phyloP scores from a whole-genome alignment of 2,888 invertebrate species.

The Volucella zonaria region DNA sequence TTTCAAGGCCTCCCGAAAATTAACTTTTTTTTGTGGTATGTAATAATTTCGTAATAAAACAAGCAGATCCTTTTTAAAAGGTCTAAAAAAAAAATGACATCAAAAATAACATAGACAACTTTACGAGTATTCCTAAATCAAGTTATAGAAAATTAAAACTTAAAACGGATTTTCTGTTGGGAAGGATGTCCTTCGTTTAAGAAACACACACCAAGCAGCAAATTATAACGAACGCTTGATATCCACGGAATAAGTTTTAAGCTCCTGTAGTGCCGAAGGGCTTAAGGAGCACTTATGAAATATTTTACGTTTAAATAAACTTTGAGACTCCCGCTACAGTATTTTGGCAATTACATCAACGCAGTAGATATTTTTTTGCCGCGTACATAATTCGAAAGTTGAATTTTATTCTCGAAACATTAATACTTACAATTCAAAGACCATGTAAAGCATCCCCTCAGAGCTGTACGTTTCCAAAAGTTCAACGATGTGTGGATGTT shows the following conservation, averaged over 20 bases:
- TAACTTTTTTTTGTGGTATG: no score
- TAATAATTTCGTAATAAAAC: no score
- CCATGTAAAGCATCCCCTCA: conserved; percentile 99
- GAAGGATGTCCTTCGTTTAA: conserved; percentile 35
- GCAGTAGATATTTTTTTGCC: conserved; percentile 31
- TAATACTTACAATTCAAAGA: conserved; percentile 97
- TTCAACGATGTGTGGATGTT: conserved; percentile 99
- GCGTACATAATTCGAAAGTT: conserved; percentile 35
- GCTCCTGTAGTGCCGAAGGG: conserved; percentile 2
- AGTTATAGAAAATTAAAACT: conserved; percentile 36
- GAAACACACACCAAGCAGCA: conserved; percentile 14
- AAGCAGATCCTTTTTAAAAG: no score
- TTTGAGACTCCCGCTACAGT: neutral
- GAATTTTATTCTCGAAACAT: conserved; percentile 26
- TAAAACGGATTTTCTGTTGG: conserved; percentile 55
- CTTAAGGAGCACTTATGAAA: conserved; percentile 36
- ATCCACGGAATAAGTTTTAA: conserved; percentile 30
- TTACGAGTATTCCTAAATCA: conserved; percentile 6
- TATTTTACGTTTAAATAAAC: conserved; percentile 34
- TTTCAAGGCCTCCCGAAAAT: no score
- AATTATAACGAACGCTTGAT: conserved; percentile 23
- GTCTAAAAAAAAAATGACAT: no score
- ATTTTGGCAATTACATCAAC: neutral
- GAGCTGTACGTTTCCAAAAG: conserved; percentile 98
- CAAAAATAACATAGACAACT: no score